Conservation (phyloP, 2,797 vertebrate genomes). For the Oryzias dopingdopingensis region DNA sequence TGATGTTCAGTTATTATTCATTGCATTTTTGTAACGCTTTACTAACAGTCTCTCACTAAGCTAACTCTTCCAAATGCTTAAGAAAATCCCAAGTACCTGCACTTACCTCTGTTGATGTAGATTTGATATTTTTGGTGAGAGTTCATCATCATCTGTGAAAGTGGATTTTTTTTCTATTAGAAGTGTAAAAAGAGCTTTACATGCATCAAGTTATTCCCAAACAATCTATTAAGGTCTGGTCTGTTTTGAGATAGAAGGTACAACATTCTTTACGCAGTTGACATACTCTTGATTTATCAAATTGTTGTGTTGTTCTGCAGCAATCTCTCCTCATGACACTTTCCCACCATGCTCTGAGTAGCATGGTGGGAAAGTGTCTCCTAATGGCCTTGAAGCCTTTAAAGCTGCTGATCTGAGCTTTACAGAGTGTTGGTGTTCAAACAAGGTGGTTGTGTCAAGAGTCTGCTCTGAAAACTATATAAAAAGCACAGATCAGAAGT, state of each 20-base stretch:
- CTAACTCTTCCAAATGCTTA: constrained; percentile 9
- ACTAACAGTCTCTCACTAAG: constrained; percentile 29
- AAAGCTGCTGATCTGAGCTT: constrained; percentile 26
- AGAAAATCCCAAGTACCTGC: not conserved
- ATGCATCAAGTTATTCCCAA: constrained; percentile 16
- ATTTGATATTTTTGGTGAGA: constrained; percentile 29
- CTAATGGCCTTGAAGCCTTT: constrained; percentile 31
- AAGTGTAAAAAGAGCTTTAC: no score
- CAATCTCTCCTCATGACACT: constrained; percentile 33
- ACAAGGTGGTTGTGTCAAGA: constrained; percentile 5
- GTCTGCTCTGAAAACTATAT: not conserved
- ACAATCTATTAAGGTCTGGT: constrained; percentile 32
- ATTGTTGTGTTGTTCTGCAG: constrained; percentile 21
- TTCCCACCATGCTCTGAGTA: no score
- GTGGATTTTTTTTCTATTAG: no score
- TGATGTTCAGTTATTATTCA: constrained; percentile 69
- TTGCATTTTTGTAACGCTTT: constrained; percentile 56
- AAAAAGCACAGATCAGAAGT: not conserved
- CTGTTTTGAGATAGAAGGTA: constrained; percentile 21
- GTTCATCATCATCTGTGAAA: constrained; percentile 25
- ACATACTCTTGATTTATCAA: no score
- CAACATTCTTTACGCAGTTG: not conserved
- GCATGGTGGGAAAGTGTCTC: constrained; percentile 23
- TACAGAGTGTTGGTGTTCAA: constrained; percentile 25
- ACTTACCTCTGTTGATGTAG: constrained; percentile 8